Conservation (phyloP, 2,888 invertebrate species). For the Copidosoma aretas region DNA sequence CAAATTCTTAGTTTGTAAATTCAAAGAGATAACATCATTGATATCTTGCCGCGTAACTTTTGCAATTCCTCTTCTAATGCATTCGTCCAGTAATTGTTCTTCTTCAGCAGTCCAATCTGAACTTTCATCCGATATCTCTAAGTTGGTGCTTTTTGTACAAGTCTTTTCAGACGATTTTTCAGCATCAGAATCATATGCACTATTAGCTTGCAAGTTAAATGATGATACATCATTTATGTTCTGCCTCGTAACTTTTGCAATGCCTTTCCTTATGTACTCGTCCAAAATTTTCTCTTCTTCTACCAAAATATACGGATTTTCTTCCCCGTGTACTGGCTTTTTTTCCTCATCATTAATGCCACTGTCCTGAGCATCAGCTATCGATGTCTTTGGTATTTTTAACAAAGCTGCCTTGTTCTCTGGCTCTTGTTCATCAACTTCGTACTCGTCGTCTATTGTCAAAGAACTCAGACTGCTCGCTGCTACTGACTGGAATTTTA, state of each 20-base stretch:
- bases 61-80: slow-evolving; percentile 72
- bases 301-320: slow-evolving; percentile 33
- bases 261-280: slow-evolving; percentile 38
- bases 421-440: slow-evolving; percentile 24
- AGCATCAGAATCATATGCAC: slow-evolving; percentile 17
- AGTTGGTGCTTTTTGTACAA: slow-evolving; percentile 41
- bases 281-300: slow-evolving; percentile 38
- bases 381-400: slow-evolving; percentile 22
- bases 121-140: slow-evolving; percentile 68
- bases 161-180: slow-evolving; percentile 63
- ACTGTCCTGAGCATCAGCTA: slow-evolving; percentile 2
- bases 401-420: slow-evolving; percentile 29
- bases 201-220: slow-evolving; percentile 28
- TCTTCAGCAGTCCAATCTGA: slow-evolving; percentile 60
- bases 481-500: slow-evolving; percentile 75
- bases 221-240: slow-evolving; percentile 36
- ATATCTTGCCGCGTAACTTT: slow-evolving; percentile 58
- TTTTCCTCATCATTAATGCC: slow-evolving; percentile 17
- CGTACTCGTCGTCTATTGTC: slow-evolving; percentile 77
- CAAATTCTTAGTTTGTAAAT: slow-evolving; percentile 28
- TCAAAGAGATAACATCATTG: slow-evolving; percentile 36
- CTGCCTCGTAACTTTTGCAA: slow-evolving; percentile 37
- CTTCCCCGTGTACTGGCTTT: slow-evolving; percentile 21
- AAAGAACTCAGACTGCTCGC: slow-evolving; percentile 88
- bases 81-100: slow-evolving; percentile 70